A percentile compares a stretch with the other conserved stretches of the same genome.
phyloP scores from a whole-genome alignment of 1,140 invertebrate species.

The Drosophila subpulchrella region DNA sequence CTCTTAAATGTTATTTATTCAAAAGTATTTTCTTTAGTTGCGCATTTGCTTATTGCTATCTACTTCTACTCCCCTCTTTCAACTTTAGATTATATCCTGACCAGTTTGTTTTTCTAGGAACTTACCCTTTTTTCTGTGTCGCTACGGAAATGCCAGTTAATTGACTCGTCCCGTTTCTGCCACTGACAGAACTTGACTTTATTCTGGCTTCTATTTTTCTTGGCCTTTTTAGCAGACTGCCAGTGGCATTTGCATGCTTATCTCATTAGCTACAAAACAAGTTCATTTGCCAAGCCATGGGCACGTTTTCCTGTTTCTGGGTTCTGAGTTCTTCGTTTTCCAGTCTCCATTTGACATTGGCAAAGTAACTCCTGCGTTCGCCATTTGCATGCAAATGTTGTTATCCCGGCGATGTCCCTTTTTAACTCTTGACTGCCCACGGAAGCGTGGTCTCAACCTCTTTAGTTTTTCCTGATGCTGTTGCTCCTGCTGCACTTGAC shows the following conservation, averaged over 20 bases:
- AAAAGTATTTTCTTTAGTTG: background rate
- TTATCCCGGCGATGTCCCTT: conserved; percentile 53
- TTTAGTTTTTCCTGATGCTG: background rate
- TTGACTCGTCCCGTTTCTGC: conserved; percentile 51
- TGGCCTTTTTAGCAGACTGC: conserved; percentile 13
- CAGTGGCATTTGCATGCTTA: conserved; percentile 68
- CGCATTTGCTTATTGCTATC: background rate
- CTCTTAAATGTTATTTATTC: background rate
- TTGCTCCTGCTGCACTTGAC: conserved; percentile 55
- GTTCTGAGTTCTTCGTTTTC: conserved; percentile 12
- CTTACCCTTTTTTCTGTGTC: conserved; percentile 18
- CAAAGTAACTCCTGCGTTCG: conserved; percentile 32
- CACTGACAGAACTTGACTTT: conserved; percentile 31
- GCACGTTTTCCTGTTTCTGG: conserved; percentile 24
- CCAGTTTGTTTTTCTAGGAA: conserved; percentile 17
- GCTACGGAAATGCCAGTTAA: conserved; percentile 59
- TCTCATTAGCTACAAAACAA: conserved; percentile 79
- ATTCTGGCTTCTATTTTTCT: conserved; percentile 31
- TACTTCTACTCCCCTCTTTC: conserved; percentile 6
- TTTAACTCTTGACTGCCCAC: conserved; percentile 61
- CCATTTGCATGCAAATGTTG: conserved; percentile 74
- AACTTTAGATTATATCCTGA: conserved; percentile 24
- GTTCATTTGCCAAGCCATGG: conserved; percentile 67
- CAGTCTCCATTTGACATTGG: conserved; percentile 42
- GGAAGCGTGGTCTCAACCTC: conserved; percentile 34